phyloP scores from a whole-genome alignment of 2,797 vertebrate species.

The Tokudaia tokunoshimensis region DNA sequence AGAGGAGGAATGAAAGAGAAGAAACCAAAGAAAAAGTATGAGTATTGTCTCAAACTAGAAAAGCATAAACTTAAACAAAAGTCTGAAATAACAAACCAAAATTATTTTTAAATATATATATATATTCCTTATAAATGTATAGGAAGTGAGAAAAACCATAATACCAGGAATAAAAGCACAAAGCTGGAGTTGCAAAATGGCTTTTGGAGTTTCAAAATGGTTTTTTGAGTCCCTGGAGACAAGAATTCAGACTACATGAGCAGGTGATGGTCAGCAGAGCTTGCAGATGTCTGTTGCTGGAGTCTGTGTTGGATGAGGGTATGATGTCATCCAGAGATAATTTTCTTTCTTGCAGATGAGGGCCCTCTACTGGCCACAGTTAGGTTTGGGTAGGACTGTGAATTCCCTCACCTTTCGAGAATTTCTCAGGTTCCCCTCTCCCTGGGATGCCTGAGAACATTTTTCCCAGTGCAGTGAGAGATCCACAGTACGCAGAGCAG shows the following conservation, averaged over 20 bases:
- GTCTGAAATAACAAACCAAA: neutral
- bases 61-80: neutral
- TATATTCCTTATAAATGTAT: neutral
- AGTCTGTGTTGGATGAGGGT: neutral
- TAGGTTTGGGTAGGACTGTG: neutral
- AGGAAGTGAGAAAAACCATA: neutral
- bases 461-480: no score
- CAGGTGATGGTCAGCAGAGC: no score
- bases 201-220: neutral
- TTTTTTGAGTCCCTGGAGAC: neutral
- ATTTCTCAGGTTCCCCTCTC: neutral
- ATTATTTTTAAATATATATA: neutral
- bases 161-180: neutral
- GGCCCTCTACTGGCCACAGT: neutral
- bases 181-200: neutral
- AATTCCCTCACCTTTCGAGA: neutral
- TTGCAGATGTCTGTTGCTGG: neutral
- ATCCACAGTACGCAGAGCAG: neutral
- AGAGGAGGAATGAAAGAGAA: neutral
- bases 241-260: no score
- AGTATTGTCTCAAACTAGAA: neutral
- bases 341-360: neutral
- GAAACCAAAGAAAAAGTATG: neutral
- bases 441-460: neutral
- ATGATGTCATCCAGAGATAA: neutral